phyloP scores from a whole-genome alignment of 2,888 invertebrate genomes.

The Drosophila histrio region DNA sequence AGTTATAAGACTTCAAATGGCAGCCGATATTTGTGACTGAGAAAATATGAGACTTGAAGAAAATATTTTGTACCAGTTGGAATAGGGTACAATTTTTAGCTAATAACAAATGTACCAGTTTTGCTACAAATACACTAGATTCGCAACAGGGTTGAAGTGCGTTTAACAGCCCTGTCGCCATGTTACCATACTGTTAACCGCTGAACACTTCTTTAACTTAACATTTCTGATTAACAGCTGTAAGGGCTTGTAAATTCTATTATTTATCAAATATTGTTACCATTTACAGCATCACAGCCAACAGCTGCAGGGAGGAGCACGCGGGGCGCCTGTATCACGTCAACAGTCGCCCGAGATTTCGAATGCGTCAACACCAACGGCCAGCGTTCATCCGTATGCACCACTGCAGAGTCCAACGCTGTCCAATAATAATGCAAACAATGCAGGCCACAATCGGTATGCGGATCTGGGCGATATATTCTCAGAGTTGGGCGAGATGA shows the following conservation, averaged over 20 bases:
- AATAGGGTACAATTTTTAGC: too few species aligned
- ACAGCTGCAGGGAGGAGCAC: slow-evolving; percentile 75
- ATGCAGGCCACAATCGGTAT: slow-evolving; percentile 83
- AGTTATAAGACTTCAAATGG: too few species aligned
- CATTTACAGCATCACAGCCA: slow-evolving; percentile 84
- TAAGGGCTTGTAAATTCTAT: neutral
- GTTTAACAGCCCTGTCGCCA: too few species aligned
- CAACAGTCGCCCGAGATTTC: slow-evolving; percentile 92
- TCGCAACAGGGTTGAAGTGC: neutral
- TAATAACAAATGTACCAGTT: neutral
- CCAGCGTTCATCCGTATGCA: slow-evolving; percentile 90
- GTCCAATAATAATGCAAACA: slow-evolving; percentile 86
- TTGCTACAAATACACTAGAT: neutral
- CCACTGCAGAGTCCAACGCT: slow-evolving; percentile 91
- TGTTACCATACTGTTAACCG: neutral
- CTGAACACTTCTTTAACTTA: neutral
- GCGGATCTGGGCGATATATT: slow-evolving; percentile 91
- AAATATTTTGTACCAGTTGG: too few species aligned
- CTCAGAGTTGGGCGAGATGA: slow-evolving; percentile 92
- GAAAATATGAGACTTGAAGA: too few species aligned
- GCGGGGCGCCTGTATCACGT: slow-evolving; percentile 70
- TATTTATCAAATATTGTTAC: neutral
- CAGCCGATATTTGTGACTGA: too few species aligned
- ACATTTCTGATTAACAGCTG: neutral
- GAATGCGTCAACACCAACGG: slow-evolving; percentile 86